Evolutionary conservation across 2,797 vertebrate species (phyloP).

Genomic region (Phaenicophaeus curvirostris): DNA sequence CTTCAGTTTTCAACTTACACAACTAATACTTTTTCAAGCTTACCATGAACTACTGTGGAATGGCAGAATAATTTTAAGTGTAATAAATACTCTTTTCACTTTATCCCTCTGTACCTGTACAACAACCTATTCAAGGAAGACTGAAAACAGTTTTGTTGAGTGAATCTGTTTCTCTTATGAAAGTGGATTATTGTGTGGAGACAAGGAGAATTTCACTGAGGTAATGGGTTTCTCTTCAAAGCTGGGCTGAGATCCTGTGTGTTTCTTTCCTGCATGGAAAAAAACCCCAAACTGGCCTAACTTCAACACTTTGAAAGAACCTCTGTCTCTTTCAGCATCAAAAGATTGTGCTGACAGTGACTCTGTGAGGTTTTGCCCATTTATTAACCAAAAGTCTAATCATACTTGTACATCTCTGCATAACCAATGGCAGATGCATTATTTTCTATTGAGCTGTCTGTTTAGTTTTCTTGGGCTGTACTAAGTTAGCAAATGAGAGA

Average conservation of each 20-base stretch:
- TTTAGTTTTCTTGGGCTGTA: background rate
- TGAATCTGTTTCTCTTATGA: background rate
- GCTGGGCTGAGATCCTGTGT: background rate
- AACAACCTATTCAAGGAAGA: background rate
- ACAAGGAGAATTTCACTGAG: background rate
- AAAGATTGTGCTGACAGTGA: background rate
- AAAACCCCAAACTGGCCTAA: background rate
- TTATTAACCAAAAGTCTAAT: background rate
- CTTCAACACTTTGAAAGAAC: background rate
- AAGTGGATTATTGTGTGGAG: background rate
- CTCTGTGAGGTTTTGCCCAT: background rate
- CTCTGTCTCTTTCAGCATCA: background rate
- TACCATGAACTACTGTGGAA: background rate
- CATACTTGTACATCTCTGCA: background rate
- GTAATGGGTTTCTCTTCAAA: background rate
- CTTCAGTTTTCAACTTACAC: background rate
- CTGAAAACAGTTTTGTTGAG: background rate
- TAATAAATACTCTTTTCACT: background rate
- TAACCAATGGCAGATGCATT: background rate
- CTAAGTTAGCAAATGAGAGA: background rate
- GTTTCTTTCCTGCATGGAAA: background rate
- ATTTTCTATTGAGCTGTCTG: background rate
- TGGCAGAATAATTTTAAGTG: background rate
- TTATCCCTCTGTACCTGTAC: background rate
- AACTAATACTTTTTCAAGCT: background rate